phyloP scores from a whole-genome alignment of 2,113 vertebrate genomes.

The Lepisosteus oculatus region DNA sequence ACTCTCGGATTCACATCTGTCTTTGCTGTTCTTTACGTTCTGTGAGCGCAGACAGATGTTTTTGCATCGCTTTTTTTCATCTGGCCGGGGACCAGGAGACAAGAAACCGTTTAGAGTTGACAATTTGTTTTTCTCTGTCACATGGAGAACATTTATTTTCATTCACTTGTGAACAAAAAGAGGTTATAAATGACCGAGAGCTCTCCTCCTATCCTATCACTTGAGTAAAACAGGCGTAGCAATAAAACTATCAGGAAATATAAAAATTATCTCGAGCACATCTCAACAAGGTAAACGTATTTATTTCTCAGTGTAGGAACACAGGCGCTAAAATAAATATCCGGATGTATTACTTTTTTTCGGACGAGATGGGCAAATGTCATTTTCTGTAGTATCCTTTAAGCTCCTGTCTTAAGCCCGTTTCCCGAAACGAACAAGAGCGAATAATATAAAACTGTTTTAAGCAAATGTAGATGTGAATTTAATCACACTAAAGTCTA shows the following conservation, averaged over 20 bases:
- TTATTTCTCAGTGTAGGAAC: background rate
- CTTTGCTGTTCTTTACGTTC: slow-evolving; percentile 70
- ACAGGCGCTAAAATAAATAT: background rate
- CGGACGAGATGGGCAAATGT: background rate
- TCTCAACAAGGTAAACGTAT: background rate
- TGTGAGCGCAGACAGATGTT: slow-evolving; percentile 71
- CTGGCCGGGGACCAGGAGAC: slow-evolving; percentile 69
- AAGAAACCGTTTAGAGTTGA: slow-evolving; percentile 62
- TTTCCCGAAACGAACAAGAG: background rate
- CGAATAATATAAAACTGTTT: slow-evolving; percentile 3
- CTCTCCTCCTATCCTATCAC: slow-evolving; percentile 17
- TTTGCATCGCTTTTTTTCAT: slow-evolving; percentile 63
- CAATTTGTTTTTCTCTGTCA: slow-evolving; percentile 66
- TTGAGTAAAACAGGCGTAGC: slow-evolving; percentile 22
- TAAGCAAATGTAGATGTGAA: slow-evolving; percentile 28
- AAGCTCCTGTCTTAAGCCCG: too few relatives aligned
- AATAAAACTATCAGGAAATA: slow-evolving; percentile 16
- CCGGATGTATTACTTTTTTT: background rate
- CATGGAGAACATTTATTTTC: slow-evolving; percentile 71
- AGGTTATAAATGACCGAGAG: slow-evolving; percentile 39
- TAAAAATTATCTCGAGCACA: slow-evolving; percentile 5
- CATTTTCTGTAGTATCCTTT: too few relatives aligned
- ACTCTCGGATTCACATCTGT: slow-evolving; percentile 74
- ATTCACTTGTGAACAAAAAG: slow-evolving; percentile 59
- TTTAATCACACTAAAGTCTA: slow-evolving; percentile 30